Base-by-base conservation (phyloP, 2,797 vertebrate species). In the Peromyscus aztecus region DNA sequence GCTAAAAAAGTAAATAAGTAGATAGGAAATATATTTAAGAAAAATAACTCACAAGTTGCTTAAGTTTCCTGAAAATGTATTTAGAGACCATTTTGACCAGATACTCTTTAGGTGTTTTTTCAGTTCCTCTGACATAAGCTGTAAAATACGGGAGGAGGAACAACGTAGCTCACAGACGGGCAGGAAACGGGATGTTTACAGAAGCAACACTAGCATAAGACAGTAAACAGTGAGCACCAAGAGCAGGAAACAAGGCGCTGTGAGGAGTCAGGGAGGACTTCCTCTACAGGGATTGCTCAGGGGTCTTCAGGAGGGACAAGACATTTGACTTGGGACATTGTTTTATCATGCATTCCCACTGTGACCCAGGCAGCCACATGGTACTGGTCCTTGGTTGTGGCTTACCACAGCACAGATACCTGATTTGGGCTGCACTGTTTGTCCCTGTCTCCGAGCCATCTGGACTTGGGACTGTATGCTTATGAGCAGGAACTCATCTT, bases 61-160 rank as follows among this genome's bases (percentile, higher is more conserved):
- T 91, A 63, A 59, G 52, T 90, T 85, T 90, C 17, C 65, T 89
- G 12, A 80, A 95, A 92, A 49, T 73, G 37, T 19, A 46, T 94
- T 86, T 57, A 65, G 63, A n/a, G 34, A 67, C 40, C 31, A 49
- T 83, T 13, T 23, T 89, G 21, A 78, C 59, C 27, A 52, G 83
- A 37, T 73, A 73, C 55, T 87, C 71, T 55, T 19, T 29, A 14
- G 52, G 16, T 11, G 57, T 40, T 6, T 88, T 29, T 27, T 37
- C 40, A 63, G 27, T 65, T 59, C 67, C 49, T 92, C 84, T 84
- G 23, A 71, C 17, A 49, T 43, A 88, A 96, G 21, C 27, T n/a
- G 3, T 83, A 40, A 82, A n/a, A 82, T 37, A 63, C 8, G 13
- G 4, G 29, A 88, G 91, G 17, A 71, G 24, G 34, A 29, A n/a